Percentiles rank a stretch among this genome's conserved stretches.
phyloP scores from a whole-genome alignment of 2,797 vertebrate species.

The Australoheros facetus region DNA sequence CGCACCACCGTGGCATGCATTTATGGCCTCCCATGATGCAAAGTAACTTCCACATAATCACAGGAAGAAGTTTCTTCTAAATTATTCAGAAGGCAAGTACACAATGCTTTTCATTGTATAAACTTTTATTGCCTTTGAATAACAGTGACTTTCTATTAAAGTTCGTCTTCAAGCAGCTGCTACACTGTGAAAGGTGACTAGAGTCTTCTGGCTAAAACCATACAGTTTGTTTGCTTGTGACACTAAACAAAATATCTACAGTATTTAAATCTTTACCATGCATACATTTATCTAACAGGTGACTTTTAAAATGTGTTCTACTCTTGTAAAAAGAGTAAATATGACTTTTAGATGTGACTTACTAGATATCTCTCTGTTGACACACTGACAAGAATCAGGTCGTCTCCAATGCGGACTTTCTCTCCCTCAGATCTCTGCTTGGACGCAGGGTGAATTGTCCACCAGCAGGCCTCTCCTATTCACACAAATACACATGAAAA shows the following conservation, averaged over 20 bases:
- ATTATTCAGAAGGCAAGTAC: neutral
- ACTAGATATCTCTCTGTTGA: slow-evolving; percentile 98
- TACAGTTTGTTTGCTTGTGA: neutral
- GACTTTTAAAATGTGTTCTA: no score
- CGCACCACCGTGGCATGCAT: neutral
- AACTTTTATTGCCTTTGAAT: no score
- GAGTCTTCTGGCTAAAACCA: neutral
- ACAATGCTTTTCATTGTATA: no score
- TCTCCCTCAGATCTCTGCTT: slow-evolving; percentile 99
- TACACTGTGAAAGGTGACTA: no score
- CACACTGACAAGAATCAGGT: slow-evolving; percentile 97
- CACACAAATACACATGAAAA: slow-evolving; percentile 8
- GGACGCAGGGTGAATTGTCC: slow-evolving; percentile 98
- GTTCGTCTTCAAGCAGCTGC: no score
- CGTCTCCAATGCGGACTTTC: slow-evolving; percentile 97
- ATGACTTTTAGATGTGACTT: slow-evolving; percentile 61
- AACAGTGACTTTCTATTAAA: no score
- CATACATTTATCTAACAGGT: neutral
- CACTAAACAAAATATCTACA: neutral
- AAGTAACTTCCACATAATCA: neutral
- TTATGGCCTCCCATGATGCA: neutral
- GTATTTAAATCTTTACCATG: neutral
- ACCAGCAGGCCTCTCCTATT: slow-evolving; percentile 97
- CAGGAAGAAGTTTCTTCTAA: neutral
- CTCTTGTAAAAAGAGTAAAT: neutral